phyloP scores from a whole-genome alignment of 2,797 vertebrate species.

The Halcyon leucocephala region DNA sequence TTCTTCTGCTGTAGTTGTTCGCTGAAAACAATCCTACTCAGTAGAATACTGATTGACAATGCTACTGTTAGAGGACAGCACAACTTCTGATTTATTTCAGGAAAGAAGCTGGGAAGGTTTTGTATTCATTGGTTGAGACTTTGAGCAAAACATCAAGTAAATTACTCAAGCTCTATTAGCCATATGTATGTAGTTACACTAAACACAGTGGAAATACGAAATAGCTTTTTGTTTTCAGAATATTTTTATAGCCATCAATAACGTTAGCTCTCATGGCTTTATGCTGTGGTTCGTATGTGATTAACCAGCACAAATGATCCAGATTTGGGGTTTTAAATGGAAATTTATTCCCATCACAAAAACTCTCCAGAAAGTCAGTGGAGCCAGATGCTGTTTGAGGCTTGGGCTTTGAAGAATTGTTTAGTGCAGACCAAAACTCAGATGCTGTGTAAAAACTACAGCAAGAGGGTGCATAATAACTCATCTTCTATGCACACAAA shows the following conservation, averaged over 20 bases:
- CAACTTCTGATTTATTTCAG: not conserved
- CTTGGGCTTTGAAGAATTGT: not conserved
- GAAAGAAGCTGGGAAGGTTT: not conserved
- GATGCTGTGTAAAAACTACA: not conserved
- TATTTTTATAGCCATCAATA: not conserved
- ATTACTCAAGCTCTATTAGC: not conserved
- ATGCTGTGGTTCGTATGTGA: not conserved
- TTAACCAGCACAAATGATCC: not conserved
- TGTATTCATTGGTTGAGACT: not conserved
- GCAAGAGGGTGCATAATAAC: not conserved
- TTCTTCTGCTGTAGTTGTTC: not conserved
- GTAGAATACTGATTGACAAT: not conserved
- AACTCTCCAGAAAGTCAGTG: not conserved
- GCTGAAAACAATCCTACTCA: not conserved
- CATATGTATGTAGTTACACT: not conserved
- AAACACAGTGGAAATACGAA: not conserved
- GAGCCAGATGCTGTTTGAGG: not conserved
- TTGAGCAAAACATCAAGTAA: not conserved
- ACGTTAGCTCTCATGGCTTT: not conserved
- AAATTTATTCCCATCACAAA: not conserved
- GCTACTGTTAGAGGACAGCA: not conserved
- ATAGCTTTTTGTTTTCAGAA: not conserved
- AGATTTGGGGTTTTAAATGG: not conserved
- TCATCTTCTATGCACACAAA: not conserved
- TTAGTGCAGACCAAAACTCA: constrained; percentile 15